A percentile compares a stretch with the other conserved stretches of the same genome.
Evolutionary conservation across 2,113 vertebrate genomes (phyloP).

Genomic region (Podocnemis expansa): DNA sequence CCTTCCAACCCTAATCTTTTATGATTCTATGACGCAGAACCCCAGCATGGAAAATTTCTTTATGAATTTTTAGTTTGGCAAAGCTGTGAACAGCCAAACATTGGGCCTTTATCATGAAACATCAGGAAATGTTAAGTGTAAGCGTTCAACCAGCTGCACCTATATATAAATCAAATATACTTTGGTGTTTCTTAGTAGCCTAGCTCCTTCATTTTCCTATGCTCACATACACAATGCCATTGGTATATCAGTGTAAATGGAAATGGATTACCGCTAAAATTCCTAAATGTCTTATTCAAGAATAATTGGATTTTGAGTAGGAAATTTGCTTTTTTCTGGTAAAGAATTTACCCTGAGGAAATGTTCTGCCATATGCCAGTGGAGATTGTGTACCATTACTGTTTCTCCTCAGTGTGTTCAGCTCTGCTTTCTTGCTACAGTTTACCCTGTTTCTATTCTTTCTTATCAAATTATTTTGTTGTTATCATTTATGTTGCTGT

Average conservation of each 20-base stretch:
- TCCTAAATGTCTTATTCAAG: neutral
- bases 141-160: neutral
- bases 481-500: conserved; percentile 7
- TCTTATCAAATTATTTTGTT: conserved; percentile 10
- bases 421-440: neutral
- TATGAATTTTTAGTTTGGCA: neutral
- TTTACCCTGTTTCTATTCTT: neutral
- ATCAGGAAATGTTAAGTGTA: neutral
- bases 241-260: neutral
- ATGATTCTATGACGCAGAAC: neutral
- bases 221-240: neutral
- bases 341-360: neutral
- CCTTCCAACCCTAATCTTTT: too few species aligned
- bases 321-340: neutral
- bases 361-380: neutral
- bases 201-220: neutral
- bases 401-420: neutral
- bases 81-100: neutral
- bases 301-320: neutral
- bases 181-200: neutral
- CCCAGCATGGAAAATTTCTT: neutral
- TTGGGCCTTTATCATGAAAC: neutral
- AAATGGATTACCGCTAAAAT: neutral
- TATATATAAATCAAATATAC: accelerated
- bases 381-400: neutral